These are phyloP conservation scores for Octodonta nipae DNA, from an alignment of 2,888 invertebrate species.

Conservation along the genomic window DNA sequence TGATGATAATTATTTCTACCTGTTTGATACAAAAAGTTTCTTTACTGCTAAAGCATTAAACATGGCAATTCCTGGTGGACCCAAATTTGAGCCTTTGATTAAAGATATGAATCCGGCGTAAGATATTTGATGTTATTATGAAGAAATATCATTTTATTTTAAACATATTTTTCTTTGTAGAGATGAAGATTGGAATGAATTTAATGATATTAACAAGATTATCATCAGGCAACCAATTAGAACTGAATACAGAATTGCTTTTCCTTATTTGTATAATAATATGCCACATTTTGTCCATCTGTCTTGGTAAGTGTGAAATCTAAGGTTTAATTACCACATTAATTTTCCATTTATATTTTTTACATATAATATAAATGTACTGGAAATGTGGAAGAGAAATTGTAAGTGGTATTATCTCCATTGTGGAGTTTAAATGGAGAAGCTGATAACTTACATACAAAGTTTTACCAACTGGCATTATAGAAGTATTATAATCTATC, in stretches of 20 bases:
- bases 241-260: slow-evolving; percentile 98
- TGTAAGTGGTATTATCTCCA: slow-evolving; percentile 35
- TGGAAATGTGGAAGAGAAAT: slow-evolving; percentile 44
- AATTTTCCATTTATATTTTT: slow-evolving; percentile 13
- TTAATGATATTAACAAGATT: slow-evolving; percentile 99
- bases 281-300: slow-evolving; percentile 96
- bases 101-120: slow-evolving; percentile 92
- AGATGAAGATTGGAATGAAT: slow-evolving; percentile 99
- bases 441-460: slow-evolving; percentile 46
- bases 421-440: slow-evolving; percentile 37
- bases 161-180: slow-evolving; percentile 36
- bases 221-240: slow-evolving; percentile 97
- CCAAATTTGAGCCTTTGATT: slow-evolving; percentile 97
- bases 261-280: slow-evolving; percentile 97
- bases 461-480: background rate
- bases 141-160: background rate
- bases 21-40: slow-evolving; percentile 98
- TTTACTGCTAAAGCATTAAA: slow-evolving; percentile 99
- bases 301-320: slow-evolving; percentile 67
- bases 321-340: slow-evolving; percentile 7
- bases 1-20: slow-evolving; percentile 96
- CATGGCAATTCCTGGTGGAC: slow-evolving; percentile 98
- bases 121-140: slow-evolving; percentile 22
- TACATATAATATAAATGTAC: slow-evolving; percentile 32
- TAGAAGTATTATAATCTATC: background rate